Base-by-base conservation (phyloP, 2,113 vertebrate genomes). In the Burhinus oedicnemus region DNA sequence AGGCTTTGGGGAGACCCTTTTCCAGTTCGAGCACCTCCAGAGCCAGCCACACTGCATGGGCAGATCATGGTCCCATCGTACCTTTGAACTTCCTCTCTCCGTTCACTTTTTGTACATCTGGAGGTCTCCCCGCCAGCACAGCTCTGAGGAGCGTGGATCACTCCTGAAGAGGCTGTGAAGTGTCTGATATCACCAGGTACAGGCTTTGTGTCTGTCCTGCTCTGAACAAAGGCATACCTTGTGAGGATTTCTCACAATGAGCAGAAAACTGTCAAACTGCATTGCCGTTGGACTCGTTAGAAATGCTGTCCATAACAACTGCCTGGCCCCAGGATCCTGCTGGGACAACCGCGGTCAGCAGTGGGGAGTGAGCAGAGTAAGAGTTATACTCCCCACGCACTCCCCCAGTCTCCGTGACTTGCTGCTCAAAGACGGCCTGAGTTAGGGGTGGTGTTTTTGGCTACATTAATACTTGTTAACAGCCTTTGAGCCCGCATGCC, bases 291-390 rank as follows among this genome's bases (percentile, higher is more conserved):
- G 32, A n/a, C 13, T 74, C 7, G 1, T 52, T 42, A 74, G 40
- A 88, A 84, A 44, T 34, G 13, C 21, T 2, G 1, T 2, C 8
- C 2, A 3, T 4, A 52, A 34, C 9, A 68, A 8, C 1, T 1
- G 2, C 6, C 12, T n/a, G 64, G 47, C 3, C 18, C 12, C 32
- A 60, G 27, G 22, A 32, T 16, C 12, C 22, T 0, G 0, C 42
- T 62, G 21, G 47, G 10, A 76, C 15, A 54, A 8, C 6, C 0
- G 0, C 22, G 77, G 9, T 36, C 77, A 60, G 21, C 15, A 64
- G 38, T 12, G 51, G 5, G 12, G 16, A 19, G 1, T 27, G 22
- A 86, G n/a, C 27, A 89, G 57, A n/a, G 6, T 34, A 38, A 45
- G 21, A 64, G 29, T 65, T 45, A 58, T 15, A 26, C 17, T 47